These are phyloP conservation scores for Macquaria ambigua DNA, from an alignment of 2,113 vertebrate species.

Conservation along the genomic window DNA sequence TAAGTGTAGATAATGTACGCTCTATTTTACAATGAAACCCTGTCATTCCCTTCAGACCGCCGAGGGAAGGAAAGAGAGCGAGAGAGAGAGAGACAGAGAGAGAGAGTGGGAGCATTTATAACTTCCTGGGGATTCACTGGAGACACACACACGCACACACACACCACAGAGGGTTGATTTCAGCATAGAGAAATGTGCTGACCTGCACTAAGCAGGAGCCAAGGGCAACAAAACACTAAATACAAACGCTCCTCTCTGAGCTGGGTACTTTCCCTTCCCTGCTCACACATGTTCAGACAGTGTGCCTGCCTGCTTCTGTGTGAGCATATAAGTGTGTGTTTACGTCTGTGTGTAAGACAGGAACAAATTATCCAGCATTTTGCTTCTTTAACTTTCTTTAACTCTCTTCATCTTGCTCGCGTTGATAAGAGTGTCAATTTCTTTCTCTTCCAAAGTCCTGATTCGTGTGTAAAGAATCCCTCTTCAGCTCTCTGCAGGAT, in stretches of 20 bases:
- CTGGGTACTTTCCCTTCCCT: slow-evolving; percentile 82
- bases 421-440: background rate
- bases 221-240: slow-evolving; percentile 87
- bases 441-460: background rate
- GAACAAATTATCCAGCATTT: background rate
- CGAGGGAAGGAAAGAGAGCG: slow-evolving; percentile 55
- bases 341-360: slow-evolving; percentile 5
- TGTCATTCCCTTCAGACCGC: slow-evolving; percentile 40
- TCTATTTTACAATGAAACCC: slow-evolving; percentile 50
- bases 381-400: background rate
- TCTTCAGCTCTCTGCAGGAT: slow-evolving; percentile 14
- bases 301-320: slow-evolving; percentile 36
- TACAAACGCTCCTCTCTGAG: slow-evolving; percentile 82
- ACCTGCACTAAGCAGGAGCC: slow-evolving; percentile 86
- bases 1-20: slow-evolving; percentile 22
- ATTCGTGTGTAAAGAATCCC: background rate
- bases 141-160: slow-evolving; percentile 65
- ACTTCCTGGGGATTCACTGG: slow-evolving; percentile 84
- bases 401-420: background rate
- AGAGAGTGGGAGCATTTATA: slow-evolving; percentile 65
- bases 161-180: slow-evolving; percentile 85
- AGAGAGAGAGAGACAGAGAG: slow-evolving; percentile 34
- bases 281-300: slow-evolving; percentile 68
- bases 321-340: slow-evolving; percentile 7
- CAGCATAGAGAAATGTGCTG: slow-evolving; percentile 90